Evolutionary conservation across 2,797 vertebrate species (phyloP), one percentile per base, ranked within the genome.

Genomic region (Syndactyla subalaris): DNA sequence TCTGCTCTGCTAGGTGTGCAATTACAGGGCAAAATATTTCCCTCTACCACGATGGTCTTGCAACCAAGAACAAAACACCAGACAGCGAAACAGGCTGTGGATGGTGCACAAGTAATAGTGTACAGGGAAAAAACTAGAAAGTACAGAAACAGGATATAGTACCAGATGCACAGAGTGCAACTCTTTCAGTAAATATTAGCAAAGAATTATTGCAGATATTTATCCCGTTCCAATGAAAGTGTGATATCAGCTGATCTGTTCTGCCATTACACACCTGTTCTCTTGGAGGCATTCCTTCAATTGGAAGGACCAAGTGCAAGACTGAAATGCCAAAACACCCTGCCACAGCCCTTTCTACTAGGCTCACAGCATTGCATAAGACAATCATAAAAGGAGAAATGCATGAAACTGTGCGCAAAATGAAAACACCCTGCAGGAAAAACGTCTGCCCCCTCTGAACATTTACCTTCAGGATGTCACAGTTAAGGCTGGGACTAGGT

Each of bases 151-250:
- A 85, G 72, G 43, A 62, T 95, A 26, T 29, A 92, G 24, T 29
- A 30, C 85, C 85, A 46, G 16, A 82, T 54, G 18, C 38, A 66
- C 13, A 43, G n/a, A 86, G 43, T 54, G 39, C 45, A 86, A 58
- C 4, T 70, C 32, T 88, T 41, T 89, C 45, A 82, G 73, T 81
- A 92, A 95, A 78, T 92, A 92, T 93, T 86, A 85, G 70, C 58
- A 48, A 61, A 85, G 14, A 81, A 84, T 75, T 72, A 68, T 58
- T 85, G 36, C 62, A 89, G 70, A 43, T 88, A 54, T 78, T 84
- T 51, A 72, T 75, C 61, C 73, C 76, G 19, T 26, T 63, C n/a
- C 80, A 38, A 36, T 36, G 71, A 43, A 71, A 57, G 54, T 63
- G 14, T 74, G 75, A 87, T 93, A 92, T 85, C 1, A 3, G 14